Evolutionary conservation across 2,113 vertebrate species (phyloP).

Genomic region (Megalops atlanticus): DNA sequence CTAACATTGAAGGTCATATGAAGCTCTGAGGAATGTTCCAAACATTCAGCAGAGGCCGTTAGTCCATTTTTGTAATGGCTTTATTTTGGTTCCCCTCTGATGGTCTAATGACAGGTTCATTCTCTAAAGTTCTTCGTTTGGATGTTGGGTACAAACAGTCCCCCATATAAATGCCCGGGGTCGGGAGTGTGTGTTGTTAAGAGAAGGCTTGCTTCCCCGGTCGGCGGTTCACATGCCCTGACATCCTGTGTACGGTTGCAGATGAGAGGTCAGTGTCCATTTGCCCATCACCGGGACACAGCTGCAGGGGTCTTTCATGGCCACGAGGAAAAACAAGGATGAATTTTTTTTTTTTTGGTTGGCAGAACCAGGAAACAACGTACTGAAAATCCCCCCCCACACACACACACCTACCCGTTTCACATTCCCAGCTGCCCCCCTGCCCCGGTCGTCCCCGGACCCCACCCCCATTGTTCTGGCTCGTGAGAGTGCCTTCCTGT

Average conservation of each 20-base stretch:
- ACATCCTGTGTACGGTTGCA: slow-evolving; percentile 42
- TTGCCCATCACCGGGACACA: slow-evolving; percentile 26
- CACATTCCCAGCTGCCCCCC: slow-evolving; percentile 26
- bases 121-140: too few relatives aligned
- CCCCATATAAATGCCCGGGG: neutral
- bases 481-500: slow-evolving; percentile 50
- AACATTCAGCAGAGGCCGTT: too few relatives aligned
- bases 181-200: slow-evolving; percentile 19
- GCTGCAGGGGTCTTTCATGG: slow-evolving; percentile 30
- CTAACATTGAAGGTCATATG: too few relatives aligned
- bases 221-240: slow-evolving; percentile 34
- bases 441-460: slow-evolving; percentile 23
- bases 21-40: too few relatives aligned
- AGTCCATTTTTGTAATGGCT: neutral
- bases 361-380: slow-evolving; percentile 34
- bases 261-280: neutral
- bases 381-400: slow-evolving; percentile 27
- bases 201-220: slow-evolving; percentile 23
- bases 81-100: neutral
- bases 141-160: neutral
- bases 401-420: too few relatives aligned
- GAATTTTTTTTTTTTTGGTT: too few relatives aligned
- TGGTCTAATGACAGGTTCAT: too few relatives aligned
- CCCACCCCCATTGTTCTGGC: slow-evolving; percentile 55
- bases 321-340: neutral